Conservation (phyloP, 2,888 invertebrate species). For the Allacma fusca region DNA sequence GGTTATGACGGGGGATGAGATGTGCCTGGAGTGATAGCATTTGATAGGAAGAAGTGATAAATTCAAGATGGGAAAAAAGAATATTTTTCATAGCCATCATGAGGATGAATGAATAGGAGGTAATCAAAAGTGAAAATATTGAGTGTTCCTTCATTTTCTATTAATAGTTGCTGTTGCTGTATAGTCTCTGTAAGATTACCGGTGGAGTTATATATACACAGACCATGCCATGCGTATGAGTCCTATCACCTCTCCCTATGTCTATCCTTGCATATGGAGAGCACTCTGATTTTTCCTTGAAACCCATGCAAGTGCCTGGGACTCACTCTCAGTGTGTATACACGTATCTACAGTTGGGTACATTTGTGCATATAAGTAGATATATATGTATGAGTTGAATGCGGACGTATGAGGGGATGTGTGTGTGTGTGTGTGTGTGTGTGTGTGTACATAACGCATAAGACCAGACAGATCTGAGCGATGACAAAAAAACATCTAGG, state of each 20-base stretch:
- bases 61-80: slow-evolving; percentile 47
- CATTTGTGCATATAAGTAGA: too few relatives aligned
- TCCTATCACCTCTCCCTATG: too few relatives aligned
- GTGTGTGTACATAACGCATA: background rate
- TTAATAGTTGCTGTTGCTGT: slow-evolving; percentile 49
- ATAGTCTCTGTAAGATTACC: background rate
- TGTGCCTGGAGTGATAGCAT: slow-evolving; percentile 48
- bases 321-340: too few relatives aligned
- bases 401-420: too few relatives aligned
- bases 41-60: slow-evolving; percentile 49
- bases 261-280: too few relatives aligned
- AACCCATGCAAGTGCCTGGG: too few relatives aligned
- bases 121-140: slow-evolving; percentile 60
- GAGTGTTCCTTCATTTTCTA: slow-evolving; percentile 56
- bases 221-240: background rate
- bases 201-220: background rate
- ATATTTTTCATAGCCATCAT: slow-evolving; percentile 50
- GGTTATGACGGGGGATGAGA: slow-evolving; percentile 33
- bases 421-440: too few relatives aligned
- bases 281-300: too few relatives aligned
- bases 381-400: too few relatives aligned
- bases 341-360: too few relatives aligned
- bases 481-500: slow-evolving; percentile 20
- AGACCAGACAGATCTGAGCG: background rate
- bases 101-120: slow-evolving; percentile 54